These are phyloP conservation scores for Protodeltote pygarga DNA, from an alignment of 2,888 invertebrate genomes.

Conservation along the genomic window DNA sequence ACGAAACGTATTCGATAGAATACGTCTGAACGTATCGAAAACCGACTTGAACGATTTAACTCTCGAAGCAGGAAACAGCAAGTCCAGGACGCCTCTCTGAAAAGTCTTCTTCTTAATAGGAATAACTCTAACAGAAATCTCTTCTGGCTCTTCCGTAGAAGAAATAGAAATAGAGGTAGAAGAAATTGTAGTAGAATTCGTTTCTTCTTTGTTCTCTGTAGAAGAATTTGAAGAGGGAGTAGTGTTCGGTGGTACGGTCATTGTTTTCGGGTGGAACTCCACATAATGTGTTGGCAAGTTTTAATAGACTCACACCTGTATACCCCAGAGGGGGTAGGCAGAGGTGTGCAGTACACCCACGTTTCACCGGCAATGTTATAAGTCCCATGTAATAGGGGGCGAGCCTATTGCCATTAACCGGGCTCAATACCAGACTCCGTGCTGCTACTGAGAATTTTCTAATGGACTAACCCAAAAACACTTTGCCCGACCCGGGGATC, in stretches of 20 bases:
- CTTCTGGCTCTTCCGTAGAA: slow-evolving; percentile 47
- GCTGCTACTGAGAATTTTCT: too few relatives aligned
- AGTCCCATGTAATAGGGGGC: too few relatives aligned
- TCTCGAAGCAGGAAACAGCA: slow-evolving; percentile 68
- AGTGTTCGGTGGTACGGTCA: slow-evolving; percentile 9
- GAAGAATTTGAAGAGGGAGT: slow-evolving; percentile 46
- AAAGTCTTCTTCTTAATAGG: slow-evolving; percentile 52
- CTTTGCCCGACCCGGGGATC: too few relatives aligned
- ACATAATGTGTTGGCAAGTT: slow-evolving; percentile 49
- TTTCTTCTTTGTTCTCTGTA: slow-evolving; percentile 21
- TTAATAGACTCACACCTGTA: too few relatives aligned
- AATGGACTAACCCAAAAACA: too few relatives aligned
- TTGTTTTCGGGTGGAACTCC: slow-evolving; percentile 52
- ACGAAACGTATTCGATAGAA: slow-evolving; percentile 66
- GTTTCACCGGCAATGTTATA: too few relatives aligned
- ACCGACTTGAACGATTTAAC: slow-evolving; percentile 68
- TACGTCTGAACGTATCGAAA: slow-evolving; percentile 62
- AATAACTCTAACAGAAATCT: slow-evolving; percentile 43
- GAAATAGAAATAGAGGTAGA: slow-evolving; percentile 18
- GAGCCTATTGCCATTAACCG: too few relatives aligned
- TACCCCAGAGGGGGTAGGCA: too few relatives aligned
- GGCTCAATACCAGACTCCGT: too few relatives aligned
- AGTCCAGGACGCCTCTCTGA: slow-evolving; percentile 68
- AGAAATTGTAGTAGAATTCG: background rate
- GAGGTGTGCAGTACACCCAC: too few relatives aligned